Percentiles rank a stretch among this genome's conserved stretches.
These are phyloP conservation scores for Brevimyrus niger DNA, from an alignment of 2,113 vertebrate species.

Conservation along the genomic window DNA sequence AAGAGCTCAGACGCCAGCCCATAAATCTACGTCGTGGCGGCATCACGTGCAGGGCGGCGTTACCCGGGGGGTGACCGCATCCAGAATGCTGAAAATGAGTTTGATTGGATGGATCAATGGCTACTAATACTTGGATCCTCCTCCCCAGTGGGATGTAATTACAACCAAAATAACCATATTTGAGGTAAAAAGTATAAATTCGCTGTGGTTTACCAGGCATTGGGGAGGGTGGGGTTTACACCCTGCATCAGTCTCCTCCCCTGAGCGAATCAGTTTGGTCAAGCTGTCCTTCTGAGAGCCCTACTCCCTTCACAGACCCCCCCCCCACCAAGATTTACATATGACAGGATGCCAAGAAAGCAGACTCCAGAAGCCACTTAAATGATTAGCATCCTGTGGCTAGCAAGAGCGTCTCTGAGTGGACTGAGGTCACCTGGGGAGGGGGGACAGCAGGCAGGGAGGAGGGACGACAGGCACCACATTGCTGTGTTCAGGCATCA, in stretches of 20 bases:
- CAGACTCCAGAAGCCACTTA: not conserved
- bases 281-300: not conserved
- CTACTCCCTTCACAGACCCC: not conserved
- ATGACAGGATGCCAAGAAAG: conserved; percentile 10
- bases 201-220: not conserved
- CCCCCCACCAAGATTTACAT: not conserved
- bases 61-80: not conserved
- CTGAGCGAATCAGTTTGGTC: not conserved
- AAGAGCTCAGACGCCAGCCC: no score
- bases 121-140: not conserved
- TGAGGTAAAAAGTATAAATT: not conserved
- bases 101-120: not conserved
- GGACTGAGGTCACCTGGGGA: not conserved
- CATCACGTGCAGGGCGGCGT: not conserved
- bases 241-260: not conserved
- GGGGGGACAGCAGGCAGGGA: no score
- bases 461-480: not conserved
- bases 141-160: not conserved
- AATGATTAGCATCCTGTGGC: not conserved
- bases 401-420: not conserved
- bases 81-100: not conserved
- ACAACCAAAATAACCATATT: not conserved
- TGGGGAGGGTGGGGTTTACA: not conserved
- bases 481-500: not conserved
- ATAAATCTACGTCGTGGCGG: not conserved